Evolutionary conservation across 2,797 vertebrate species (phyloP), one percentile per base, ranked within the genome.

Genomic region (Basileuterus tristriatus): DNA sequence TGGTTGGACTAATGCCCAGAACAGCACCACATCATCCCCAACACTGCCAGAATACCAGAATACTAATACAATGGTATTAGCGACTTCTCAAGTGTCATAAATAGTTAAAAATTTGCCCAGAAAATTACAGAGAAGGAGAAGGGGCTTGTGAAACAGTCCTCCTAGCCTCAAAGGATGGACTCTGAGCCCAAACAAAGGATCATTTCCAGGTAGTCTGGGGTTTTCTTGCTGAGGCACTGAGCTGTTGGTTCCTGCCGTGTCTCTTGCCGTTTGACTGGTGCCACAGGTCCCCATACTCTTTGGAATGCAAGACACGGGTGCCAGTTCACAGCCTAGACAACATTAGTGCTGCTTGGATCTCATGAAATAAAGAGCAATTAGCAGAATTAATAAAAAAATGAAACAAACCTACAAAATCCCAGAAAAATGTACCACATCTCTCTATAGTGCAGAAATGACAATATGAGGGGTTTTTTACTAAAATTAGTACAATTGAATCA

Each of bases 401-500:
- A 21, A 12, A 46, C 6, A 46, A 23, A 22, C 10, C 0, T 1
- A 5, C 14, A 58, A 41, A 20, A 13, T 1, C 2, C 1, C 11
- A 23, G 21, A 60, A 58, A 92, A 91, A 82, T 0, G 0, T 9
- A 47, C 8, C 15, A 29, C 17, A 11, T 34, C 5, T 84, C 59
- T 63, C 23, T 59, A 7, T 55, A 72, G 41, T 39, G 11, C 14
- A 72, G 72, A 82, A 92, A 55, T 32, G 23, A 64, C 29, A 83
- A 83, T 84, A 77, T 71, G 5, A 50, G 15, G 5, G 27, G 74
- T 2, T n/a, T 91, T 92, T 88, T 85, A 44, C 17, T 93, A 58
- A 67, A 83, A 74, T 71, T 56, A 56, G 15, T 46, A 39, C 9
- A 77, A 77, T 27, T 53, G 78, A 59, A 58, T 50, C 12, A 64